Conservation (phyloP, 30 jellyfish, hydroid and myxozoan genomes). For the Turritopsis rubra region DNA sequence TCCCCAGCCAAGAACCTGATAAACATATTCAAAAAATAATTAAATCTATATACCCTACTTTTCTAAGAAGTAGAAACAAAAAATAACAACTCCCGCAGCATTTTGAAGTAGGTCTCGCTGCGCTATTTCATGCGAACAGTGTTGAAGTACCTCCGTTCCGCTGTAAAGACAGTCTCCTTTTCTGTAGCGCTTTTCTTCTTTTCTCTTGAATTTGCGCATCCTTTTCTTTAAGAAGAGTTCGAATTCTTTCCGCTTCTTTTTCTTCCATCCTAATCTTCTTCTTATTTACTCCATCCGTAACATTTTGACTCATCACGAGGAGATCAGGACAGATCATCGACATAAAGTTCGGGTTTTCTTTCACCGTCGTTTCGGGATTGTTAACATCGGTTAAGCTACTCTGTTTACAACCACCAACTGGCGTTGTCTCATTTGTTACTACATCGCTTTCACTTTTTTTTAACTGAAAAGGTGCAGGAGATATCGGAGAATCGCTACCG, state of each 20-base stretch:
- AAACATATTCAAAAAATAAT: too few relatives aligned
- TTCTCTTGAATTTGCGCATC: conserved; percentile 2
- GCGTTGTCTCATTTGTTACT: not conserved
- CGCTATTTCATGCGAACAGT: not conserved
- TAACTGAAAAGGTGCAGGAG: not conserved
- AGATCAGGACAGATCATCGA: conserved; percentile 2
- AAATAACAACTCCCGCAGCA: too few relatives aligned
- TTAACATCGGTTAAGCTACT: not conserved
- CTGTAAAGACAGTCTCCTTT: conserved; percentile 16
- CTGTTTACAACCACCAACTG: not conserved
- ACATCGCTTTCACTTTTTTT: not conserved
- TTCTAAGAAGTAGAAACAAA: too few relatives aligned
- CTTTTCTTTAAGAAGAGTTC: not conserved
- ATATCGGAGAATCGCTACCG: not conserved
- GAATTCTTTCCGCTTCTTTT: not conserved
- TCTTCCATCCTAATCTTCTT: not conserved
- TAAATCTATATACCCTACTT: not conserved
- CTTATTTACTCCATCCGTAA: not conserved
- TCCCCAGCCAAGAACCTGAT: too few relatives aligned
- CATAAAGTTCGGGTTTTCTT: not conserved
- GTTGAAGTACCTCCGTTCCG: not conserved
- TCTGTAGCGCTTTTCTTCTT: not conserved
- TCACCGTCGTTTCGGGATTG: not conserved
- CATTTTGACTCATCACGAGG: not conserved
- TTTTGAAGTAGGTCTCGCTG: too few relatives aligned